Evolutionary conservation across 2,113 vertebrate species (phyloP), one percentile per base, ranked within the genome.

Genomic region (Camelus bactrianus): DNA sequence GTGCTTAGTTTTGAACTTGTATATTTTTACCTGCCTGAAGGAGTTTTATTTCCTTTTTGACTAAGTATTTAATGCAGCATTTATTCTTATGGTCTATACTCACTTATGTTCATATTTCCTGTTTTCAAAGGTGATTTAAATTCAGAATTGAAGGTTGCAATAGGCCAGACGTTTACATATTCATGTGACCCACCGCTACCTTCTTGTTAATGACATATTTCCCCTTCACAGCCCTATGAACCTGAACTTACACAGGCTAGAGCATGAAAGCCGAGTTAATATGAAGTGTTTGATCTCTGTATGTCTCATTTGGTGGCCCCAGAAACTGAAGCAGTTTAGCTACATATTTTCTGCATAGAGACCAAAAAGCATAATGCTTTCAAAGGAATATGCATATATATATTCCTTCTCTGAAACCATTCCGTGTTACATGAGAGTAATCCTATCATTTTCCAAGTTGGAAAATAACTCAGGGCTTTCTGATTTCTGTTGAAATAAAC

Each of bases 221-320:
- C 30, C 4, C 62, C 85, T 92, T 96, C 28, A 20, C 38, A 90
- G 70, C 13, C 46, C 20, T 76, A 35, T 95, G 70, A 92, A 92
- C 30, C 30, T 85, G 52, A 84, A 87, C 19, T 80, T 92, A 58
- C 9, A 56, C 35, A 93, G 46, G 24, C 13, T 80, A 67, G 62
- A 92, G 50, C 13, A 97, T 79, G 88, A 88, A 89, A 89, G 42
- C 14, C 72, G 42, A 90, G 83, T 93, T 96, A 91, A 67, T 73
- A 70, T 48, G 86, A 92, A 87, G 48, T 26, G 1, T 94, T 93
- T 93, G 76, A 91, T 92, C 76, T 92, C 32, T 87, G 73, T 62
- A 32, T 88, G 12, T 88, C 89, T 97, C n/a, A 96, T 94, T 96
- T 96, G 94, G 70, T 94, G 60, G 42, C 50, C 96, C 84, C 96